A percentile compares a stretch with the other conserved stretches of the same genome.
phyloP scores from a whole-genome alignment of 1,140 invertebrate species.

The Aphis gossypii region DNA sequence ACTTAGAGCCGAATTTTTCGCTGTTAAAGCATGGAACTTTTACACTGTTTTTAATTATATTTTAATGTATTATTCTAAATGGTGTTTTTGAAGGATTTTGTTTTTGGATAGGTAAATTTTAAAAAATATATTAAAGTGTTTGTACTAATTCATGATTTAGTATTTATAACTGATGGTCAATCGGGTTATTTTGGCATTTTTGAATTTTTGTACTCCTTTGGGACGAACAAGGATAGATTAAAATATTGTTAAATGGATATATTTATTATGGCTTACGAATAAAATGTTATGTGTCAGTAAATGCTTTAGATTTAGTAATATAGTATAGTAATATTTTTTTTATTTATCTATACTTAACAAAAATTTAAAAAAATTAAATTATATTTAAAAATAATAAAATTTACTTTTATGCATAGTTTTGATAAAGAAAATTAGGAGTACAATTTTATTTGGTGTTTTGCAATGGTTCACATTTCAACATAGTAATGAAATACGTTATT shows the following conservation, averaged over 20 bases:
- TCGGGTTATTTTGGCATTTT: neutral
- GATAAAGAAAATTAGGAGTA: neutral
- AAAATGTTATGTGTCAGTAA: neutral
- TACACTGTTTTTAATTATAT: neutral
- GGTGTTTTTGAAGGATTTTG: conserved; percentile 27
- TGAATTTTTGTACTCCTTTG: neutral
- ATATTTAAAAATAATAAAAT: neutral
- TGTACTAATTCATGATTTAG: conserved; percentile 13
- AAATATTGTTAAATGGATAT: neutral
- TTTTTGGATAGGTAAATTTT: conserved; percentile 7
- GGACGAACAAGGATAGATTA: neutral
- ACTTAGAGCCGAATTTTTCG: neutral
- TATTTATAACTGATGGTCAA: neutral
- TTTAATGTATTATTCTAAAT: conserved; percentile 28
- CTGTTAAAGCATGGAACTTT: conserved; percentile 3
- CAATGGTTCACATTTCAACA: neutral
- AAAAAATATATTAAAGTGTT: conserved; percentile 4
- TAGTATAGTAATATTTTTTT: neutral
- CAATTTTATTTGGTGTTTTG: neutral
- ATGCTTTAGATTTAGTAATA: neutral
- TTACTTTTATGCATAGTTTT: neutral
- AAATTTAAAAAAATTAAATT: neutral
- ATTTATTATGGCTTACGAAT: neutral
- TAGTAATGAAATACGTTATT: neutral
- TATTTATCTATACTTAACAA: neutral